Conservation (phyloP, 2,113 vertebrate species). For the Hepsetus odoe region DNA sequence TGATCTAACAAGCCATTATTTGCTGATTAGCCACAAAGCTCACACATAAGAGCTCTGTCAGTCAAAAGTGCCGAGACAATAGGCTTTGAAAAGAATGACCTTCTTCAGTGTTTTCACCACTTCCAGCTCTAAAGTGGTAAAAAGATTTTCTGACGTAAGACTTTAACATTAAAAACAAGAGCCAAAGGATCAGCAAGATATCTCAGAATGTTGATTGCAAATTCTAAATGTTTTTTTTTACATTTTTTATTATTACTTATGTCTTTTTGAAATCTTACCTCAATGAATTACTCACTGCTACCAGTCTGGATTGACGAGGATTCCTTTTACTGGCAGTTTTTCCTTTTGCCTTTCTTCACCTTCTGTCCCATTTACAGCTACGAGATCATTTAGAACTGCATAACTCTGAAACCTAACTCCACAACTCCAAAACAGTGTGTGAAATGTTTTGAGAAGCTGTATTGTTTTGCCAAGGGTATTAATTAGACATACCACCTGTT, state of each 20-base stretch:
- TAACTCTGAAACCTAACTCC: slow-evolving; percentile 39
- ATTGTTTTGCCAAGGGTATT: slow-evolving; percentile 60
- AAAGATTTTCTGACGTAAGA: too few relatives aligned
- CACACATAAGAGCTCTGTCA: not conserved
- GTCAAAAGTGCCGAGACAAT: not conserved
- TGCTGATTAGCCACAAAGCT: not conserved
- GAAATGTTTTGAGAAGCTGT: slow-evolving; percentile 56
- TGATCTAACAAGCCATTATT: not conserved
- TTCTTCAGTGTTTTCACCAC: not conserved
- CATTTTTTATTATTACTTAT: not conserved
- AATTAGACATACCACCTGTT: slow-evolving; percentile 72
- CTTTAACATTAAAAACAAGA: too few relatives aligned
- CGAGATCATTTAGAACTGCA: slow-evolving; percentile 19
- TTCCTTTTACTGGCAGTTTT: slow-evolving; percentile 9
- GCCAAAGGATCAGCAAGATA: too few relatives aligned
- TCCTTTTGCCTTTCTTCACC: not conserved
- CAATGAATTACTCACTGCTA: not conserved
- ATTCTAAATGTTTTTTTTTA: too few relatives aligned
- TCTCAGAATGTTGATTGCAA: too few relatives aligned
- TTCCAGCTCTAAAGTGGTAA: not conserved
- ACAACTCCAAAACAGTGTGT: too few relatives aligned
- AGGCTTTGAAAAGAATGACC: not conserved
- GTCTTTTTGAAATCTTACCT: not conserved
- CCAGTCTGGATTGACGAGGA: slow-evolving; percentile 13
- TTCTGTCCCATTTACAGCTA: slow-evolving; percentile 26